A percentile compares a stretch with the other conserved stretches of the same genome.
Conservation (phyloP, 2,113 vertebrate genomes). For the Mormyrus iriodes region DNA sequence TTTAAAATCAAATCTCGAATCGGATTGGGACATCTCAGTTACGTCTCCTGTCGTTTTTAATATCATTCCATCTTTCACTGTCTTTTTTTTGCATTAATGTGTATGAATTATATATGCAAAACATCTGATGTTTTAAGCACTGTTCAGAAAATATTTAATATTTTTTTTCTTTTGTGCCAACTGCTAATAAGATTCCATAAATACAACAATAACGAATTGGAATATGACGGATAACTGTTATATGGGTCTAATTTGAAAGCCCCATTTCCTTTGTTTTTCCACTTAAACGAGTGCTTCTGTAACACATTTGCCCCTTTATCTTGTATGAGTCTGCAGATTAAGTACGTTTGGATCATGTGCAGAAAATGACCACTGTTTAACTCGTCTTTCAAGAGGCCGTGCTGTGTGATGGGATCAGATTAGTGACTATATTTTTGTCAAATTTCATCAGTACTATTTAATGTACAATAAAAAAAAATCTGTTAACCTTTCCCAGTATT, state of each 20-base stretch:
- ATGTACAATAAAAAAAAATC: constrained; percentile 17
- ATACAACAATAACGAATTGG: neutral
- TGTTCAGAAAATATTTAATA: neutral
- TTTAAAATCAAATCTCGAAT: neutral
- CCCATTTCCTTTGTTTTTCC: neutral
- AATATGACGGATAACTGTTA: neutral
- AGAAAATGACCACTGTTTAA: constrained; percentile 11
- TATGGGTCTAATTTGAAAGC: neutral
- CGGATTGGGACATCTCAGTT: neutral
- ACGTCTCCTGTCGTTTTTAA: neutral
- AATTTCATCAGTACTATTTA: constrained; percentile 11
- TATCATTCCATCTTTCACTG: neutral
- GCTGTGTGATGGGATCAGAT: constrained; percentile 6
- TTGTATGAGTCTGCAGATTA: neutral
- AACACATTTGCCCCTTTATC: neutral
- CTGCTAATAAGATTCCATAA: neutral
- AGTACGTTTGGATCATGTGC: neutral
- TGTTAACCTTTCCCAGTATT: neutral
- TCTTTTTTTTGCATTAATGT: neutral
- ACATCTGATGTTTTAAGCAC: neutral
- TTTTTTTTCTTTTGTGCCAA: neutral
- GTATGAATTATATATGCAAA: constrained; percentile 4
- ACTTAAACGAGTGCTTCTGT: neutral
- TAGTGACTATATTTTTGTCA: constrained; percentile 20
- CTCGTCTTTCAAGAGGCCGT: neutral